phyloP scores from a whole-genome alignment of 2,113 vertebrate genomes.

The Bos taurus region ARS-UCD2.0 NC_037335.1:28131501-28132000 shows the following conservation, averaged over 20 bases:
- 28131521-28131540: constrained; percentile 77
- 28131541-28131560: constrained; percentile 69
- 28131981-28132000: neutral
- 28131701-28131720: constrained; percentile 31
- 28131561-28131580: constrained; percentile 60
- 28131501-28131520: constrained; percentile 77
- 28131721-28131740: constrained; percentile 59
- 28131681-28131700: constrained; percentile 9
- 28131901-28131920: constrained; percentile 85
- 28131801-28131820: constrained; percentile 79
- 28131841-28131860: constrained; percentile 81
- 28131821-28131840: constrained; percentile 62
- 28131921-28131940: constrained; percentile 82
- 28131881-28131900: constrained; percentile 81
- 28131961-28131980: constrained; percentile 45
- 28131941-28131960: constrained; percentile 77
- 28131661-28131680: neutral
- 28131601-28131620: constrained; percentile 58
- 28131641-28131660: neutral
- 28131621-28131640: constrained; percentile 21
- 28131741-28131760: constrained; percentile 63
- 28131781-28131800: constrained; percentile 80
- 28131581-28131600: constrained; percentile 71
- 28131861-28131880: constrained; percentile 79
- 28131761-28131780: constrained; percentile 65